Evolutionary conservation across 2,797 vertebrate species (phyloP).

Genomic region (Neomorphus geoffroyi): DNA sequence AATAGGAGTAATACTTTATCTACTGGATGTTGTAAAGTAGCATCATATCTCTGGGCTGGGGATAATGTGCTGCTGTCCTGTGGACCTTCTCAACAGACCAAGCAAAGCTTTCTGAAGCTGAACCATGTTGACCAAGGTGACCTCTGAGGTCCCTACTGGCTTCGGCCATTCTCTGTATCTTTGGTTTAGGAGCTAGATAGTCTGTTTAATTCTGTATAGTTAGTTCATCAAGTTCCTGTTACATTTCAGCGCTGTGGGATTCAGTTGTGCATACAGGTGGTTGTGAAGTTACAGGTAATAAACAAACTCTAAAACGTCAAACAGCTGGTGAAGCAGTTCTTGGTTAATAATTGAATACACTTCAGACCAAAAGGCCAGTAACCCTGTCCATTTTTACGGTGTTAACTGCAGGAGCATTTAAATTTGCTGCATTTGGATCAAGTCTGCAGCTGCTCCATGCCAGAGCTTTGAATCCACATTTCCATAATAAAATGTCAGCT

Average conservation of each 20-base stretch:
- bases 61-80: not conserved
- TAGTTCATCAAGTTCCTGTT: not conserved
- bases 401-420: not conserved
- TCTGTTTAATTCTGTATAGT: not conserved
- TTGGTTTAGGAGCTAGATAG: not conserved
- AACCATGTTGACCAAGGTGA: too few relatives aligned
- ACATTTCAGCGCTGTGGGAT: fast-evolving
- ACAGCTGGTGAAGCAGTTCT: not conserved
- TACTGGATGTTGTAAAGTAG: not conserved
- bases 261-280: not conserved
- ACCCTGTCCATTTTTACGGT: not conserved
- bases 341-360: constrained; percentile 1
- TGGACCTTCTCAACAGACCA: not conserved
- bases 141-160: too few relatives aligned
- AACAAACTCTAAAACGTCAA: not conserved
- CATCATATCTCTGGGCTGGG: not conserved
- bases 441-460: fast-evolving
- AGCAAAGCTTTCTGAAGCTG: not conserved
- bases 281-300: not conserved
- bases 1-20: not conserved
- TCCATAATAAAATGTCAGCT: not conserved
- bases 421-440: not conserved
- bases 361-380: not conserved
- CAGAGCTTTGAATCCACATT: not conserved
- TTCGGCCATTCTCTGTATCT: fast-evolving